A percentile compares a stretch with the other conserved stretches of the same genome.
Conservation (phyloP, 1,140 invertebrate genomes). For the Steinernema khuongi region DNA sequence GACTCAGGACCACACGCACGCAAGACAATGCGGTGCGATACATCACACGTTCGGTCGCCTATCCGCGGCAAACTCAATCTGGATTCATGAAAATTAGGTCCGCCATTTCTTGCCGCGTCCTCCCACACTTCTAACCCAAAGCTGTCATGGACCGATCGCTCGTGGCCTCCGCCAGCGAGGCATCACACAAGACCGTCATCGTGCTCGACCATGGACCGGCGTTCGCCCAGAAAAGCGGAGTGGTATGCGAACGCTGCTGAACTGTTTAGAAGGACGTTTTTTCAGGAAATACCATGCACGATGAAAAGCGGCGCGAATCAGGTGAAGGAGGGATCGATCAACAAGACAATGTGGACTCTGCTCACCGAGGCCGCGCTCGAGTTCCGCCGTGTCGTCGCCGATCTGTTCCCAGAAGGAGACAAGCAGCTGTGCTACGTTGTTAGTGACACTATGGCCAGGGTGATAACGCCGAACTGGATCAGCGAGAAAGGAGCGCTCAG, state of each 20-base stretch:
- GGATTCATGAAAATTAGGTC: too few species aligned
- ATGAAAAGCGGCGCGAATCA: not conserved
- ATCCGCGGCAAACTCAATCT: too few species aligned
- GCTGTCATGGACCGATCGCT: not conserved
- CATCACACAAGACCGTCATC: not conserved
- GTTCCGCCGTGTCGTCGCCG: not conserved
- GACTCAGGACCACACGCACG: too few species aligned
- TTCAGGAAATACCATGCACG: not conserved
- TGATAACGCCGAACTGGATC: slow-evolving; percentile 2
- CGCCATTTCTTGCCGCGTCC: too few species aligned
- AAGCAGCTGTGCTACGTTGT: not conserved
- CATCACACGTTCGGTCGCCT: too few species aligned
- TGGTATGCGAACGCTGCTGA: not conserved
- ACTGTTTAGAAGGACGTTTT: not conserved
- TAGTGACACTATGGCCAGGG: not conserved
- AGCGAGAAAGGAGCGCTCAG: not conserved
- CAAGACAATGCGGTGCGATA: too few species aligned
- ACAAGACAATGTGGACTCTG: not conserved
- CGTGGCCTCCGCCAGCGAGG: not conserved
- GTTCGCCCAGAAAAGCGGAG: not conserved
- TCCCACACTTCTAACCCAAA: too few species aligned
- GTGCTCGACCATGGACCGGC: not conserved
- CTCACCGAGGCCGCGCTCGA: not conserved
- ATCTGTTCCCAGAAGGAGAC: not conserved
- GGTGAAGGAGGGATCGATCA: not conserved